These are phyloP conservation scores for Trissolcus japonicus DNA, from an alignment of 2,888 invertebrate species.

Conservation along the genomic window DNA sequence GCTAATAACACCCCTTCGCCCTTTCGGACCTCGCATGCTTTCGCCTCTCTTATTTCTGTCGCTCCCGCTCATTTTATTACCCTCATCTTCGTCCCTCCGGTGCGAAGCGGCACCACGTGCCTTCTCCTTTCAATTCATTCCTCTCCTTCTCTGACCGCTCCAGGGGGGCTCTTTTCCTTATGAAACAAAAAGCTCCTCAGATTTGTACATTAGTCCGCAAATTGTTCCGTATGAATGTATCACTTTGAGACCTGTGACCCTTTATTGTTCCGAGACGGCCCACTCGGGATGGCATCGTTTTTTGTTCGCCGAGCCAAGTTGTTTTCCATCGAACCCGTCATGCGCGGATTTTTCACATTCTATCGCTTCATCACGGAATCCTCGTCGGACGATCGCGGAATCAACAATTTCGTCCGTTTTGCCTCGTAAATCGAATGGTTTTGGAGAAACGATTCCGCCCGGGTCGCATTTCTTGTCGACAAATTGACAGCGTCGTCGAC, in stretches of 20 bases:
- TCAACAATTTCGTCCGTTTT: constrained; percentile 30
- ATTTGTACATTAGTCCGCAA: constrained; percentile 66
- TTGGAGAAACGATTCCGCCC: constrained; percentile 38
- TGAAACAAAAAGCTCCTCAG: constrained; percentile 66
- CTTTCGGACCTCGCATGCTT: constrained; percentile 45
- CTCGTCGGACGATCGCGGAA: constrained; percentile 12
- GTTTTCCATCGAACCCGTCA: constrained; percentile 57
- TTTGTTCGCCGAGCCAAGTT: constrained; percentile 64
- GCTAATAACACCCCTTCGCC: constrained; percentile 70
- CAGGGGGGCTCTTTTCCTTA: constrained; percentile 25
- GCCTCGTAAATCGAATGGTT: constrained; percentile 37
- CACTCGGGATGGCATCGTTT: not conserved
- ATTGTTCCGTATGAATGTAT: constrained; percentile 69
- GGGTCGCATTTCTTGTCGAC: constrained; percentile 1
- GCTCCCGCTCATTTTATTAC: constrained; percentile 26
- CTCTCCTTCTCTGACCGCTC: constrained; percentile 8
- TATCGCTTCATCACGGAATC: constrained; percentile 71
- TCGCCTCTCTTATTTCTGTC: constrained; percentile 52
- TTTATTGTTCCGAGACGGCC: constrained; percentile 28
- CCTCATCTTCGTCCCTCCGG: constrained; percentile 21
- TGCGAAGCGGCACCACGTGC: constrained; percentile 9
- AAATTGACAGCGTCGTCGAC: constrained; percentile 20
- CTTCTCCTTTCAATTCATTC: constrained; percentile 43
- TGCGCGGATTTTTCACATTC: constrained; percentile 71
- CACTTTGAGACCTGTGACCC: constrained; percentile 44